Percentiles rank a stretch among this genome's conserved stretches.
These are phyloP conservation scores for Agelaius tricolor DNA, from an alignment of 2,113 vertebrate genomes.

Conservation along the genomic window DNA sequence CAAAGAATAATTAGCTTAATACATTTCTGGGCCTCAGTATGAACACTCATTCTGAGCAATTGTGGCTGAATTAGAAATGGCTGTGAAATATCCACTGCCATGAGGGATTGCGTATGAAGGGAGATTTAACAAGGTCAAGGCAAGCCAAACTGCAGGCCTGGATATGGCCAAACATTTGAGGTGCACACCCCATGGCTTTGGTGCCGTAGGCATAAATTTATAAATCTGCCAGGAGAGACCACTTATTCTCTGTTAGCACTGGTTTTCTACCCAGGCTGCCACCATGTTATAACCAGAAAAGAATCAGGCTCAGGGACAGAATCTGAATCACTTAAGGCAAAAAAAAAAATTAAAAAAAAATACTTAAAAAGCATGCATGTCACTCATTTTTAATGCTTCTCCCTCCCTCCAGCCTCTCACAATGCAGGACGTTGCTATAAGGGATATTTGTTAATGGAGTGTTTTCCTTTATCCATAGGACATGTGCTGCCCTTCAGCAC, in stretches of 20 bases:
- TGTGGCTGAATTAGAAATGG: slow-evolving; percentile 1
- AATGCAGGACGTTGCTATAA: neutral
- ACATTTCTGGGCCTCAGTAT: slow-evolving; percentile 19
- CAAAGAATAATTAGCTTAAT: slow-evolving; percentile 58
- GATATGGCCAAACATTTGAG: neutral
- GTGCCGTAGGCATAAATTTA: neutral
- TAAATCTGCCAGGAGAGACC: neutral
- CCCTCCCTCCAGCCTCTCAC: neutral
- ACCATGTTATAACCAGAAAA: neutral
- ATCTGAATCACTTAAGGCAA: neutral
- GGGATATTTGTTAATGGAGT: neutral
- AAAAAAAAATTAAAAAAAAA: neutral
- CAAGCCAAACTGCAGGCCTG: neutral
- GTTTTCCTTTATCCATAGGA: neutral
- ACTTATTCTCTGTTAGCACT: neutral
- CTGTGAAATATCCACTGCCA: neutral
- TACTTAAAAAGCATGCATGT: neutral
- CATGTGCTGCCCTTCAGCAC: neutral
- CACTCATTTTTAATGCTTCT: neutral
- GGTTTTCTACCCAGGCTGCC: neutral
- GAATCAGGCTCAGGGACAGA: neutral
- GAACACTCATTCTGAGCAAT: neutral
- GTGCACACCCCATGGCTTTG: neutral
- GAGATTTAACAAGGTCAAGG: neutral
- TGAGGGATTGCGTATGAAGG: neutral